Percentiles rank a stretch among this genome's conserved stretches.
These are phyloP conservation scores for Murina feae DNA, from an alignment of 2,113 vertebrate species.

Conservation along the genomic window DNA sequence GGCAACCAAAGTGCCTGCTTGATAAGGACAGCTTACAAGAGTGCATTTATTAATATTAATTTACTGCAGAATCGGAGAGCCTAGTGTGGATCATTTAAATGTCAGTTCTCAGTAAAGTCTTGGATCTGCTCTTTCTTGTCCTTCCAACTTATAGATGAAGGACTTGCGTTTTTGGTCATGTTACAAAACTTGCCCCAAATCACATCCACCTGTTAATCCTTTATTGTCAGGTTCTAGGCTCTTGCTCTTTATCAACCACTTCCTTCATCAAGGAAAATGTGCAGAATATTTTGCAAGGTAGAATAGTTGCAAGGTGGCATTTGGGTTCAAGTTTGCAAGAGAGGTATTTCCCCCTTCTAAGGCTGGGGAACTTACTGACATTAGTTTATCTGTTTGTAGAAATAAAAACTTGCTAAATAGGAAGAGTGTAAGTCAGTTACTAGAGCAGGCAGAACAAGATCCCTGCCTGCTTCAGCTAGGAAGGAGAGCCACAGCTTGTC, in stretches of 20 bases:
- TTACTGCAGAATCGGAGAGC: background rate
- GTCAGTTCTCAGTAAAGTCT: background rate
- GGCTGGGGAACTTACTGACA: background rate
- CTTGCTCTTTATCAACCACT: background rate
- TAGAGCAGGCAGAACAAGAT: background rate
- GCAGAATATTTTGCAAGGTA: background rate
- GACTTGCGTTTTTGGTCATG: background rate
- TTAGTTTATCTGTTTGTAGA: background rate
- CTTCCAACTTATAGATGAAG: background rate
- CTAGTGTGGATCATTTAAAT: background rate
- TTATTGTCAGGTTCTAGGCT: background rate
- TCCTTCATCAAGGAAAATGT: background rate
- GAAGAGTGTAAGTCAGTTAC: background rate
- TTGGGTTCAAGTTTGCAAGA: conserved; percentile 10
- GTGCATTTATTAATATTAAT: background rate
- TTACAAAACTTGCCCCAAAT: background rate
- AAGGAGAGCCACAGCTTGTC: background rate
- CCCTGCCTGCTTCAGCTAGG: background rate
- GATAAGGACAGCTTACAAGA: background rate
- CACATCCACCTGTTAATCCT: background rate
- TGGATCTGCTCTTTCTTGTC: background rate
- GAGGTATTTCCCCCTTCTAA: too few relatives aligned
- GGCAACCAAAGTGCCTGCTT: background rate
- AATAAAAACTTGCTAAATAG: background rate
- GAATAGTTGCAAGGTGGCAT: background rate